phyloP scores from a whole-genome alignment of 2,888 invertebrate genomes.

The Lamellibrachia satsuma region DNA sequence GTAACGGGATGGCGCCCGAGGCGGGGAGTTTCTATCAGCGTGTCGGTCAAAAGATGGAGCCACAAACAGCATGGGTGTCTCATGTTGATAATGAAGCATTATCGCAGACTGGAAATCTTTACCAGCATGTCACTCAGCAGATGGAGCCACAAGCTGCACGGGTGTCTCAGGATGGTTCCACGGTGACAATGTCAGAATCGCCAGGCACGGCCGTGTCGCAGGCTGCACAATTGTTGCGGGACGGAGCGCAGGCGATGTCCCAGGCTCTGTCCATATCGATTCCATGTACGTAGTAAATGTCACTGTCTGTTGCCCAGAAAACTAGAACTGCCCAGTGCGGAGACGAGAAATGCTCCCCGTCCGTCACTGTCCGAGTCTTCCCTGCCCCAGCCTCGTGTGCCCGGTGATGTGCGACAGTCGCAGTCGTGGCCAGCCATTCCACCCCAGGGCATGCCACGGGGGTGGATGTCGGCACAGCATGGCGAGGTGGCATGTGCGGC shows the following conservation, averaged over 20 bases:
- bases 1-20: background rate
- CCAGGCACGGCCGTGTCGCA: background rate
- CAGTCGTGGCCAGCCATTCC: background rate
- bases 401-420: background rate
- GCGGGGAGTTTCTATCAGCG: background rate
- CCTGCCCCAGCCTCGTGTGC: background rate
- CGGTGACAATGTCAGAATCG: background rate
- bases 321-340: background rate
- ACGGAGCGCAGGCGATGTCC: background rate
- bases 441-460: background rate
- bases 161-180: background rate
- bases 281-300: too few species aligned
- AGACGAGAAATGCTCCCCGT: background rate
- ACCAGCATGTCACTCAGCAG: background rate
- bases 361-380: background rate
- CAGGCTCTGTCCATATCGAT: too few species aligned
- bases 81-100: background rate
- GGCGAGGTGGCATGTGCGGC: background rate
- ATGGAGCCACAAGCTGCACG: background rate
- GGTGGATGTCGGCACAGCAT: background rate
- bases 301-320: background rate
- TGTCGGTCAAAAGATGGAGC: background rate
- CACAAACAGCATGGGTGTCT: background rate
- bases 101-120: background rate
- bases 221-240: background rate